A percentile compares a stretch with the other conserved stretches of the same genome.
Evolutionary conservation across 1,140 invertebrate genomes (phyloP).

Genomic region (Cherax quadricarinatus): DNA sequence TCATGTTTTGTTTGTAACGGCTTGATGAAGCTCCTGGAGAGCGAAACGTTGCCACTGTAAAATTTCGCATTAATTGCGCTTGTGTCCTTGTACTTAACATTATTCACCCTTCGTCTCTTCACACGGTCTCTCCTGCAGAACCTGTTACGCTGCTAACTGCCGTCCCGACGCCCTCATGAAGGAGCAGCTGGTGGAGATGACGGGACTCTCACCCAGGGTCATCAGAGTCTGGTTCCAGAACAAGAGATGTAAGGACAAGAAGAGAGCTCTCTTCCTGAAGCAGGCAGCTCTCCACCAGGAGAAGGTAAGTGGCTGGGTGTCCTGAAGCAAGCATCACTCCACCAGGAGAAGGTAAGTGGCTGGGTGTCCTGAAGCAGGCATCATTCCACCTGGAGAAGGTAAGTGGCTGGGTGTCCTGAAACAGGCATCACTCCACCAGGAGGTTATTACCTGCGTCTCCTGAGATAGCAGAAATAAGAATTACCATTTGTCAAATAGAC

Average conservation of each 20-base stretch:
- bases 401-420: background rate
- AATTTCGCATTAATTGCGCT: too few species aligned
- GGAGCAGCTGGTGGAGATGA: constrained; percentile 99
- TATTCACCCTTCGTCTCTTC: too few species aligned
- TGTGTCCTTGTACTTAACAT: too few species aligned
- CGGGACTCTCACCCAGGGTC: constrained; percentile 94
- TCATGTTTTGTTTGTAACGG: too few species aligned
- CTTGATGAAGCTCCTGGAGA: too few species aligned
- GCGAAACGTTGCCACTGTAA: too few species aligned
- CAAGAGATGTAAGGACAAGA: constrained; percentile 99
- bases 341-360: constrained; percentile 90
- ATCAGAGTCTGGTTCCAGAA: constrained; percentile 99
- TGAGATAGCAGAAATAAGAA: background rate
- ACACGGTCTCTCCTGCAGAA: constrained; percentile 16
- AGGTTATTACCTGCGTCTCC: background rate
- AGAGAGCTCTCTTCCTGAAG: constrained; percentile 96
- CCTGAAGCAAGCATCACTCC: constrained; percentile 90
- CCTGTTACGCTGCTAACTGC: constrained; percentile 87
- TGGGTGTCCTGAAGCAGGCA: background rate
- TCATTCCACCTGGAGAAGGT: background rate
- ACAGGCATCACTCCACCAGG: background rate
- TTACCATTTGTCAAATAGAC: background rate
- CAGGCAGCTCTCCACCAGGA: constrained; percentile 91
- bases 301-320: constrained; percentile 85
- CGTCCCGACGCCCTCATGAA: constrained; percentile 99